These are phyloP conservation scores for Engraulis encrasicolus DNA, from an alignment of 2,113 vertebrate species.

Conservation along the genomic window DNA sequence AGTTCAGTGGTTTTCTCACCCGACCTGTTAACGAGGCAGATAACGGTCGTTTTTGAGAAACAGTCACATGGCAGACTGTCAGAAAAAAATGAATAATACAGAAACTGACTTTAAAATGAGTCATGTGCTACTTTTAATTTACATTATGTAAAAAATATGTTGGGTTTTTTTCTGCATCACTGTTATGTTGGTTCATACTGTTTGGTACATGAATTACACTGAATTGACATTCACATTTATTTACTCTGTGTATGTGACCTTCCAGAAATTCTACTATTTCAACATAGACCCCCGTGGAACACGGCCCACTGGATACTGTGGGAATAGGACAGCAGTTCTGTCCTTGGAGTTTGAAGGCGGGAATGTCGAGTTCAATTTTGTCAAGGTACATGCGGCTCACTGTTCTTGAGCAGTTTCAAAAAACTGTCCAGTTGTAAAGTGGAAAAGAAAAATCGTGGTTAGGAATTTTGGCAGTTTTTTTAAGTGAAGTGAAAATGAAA, in stretches of 20 bases:
- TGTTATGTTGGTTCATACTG: not conserved
- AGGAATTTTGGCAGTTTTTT: no score
- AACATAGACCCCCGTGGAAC: slow-evolving; percentile 76
- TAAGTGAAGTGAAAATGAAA: no score
- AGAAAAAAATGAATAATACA: no score
- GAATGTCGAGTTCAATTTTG: slow-evolving; percentile 80
- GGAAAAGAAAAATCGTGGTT: no score
- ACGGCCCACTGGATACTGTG: slow-evolving; percentile 72
- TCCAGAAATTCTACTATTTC: slow-evolving; percentile 71
- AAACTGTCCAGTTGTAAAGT: not conserved
- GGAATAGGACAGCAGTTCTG: slow-evolving; percentile 60
- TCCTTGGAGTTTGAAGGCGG: slow-evolving; percentile 75
- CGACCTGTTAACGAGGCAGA: not conserved
- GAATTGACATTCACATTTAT: not conserved
- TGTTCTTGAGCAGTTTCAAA: not conserved
- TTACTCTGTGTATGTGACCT: slow-evolving; percentile 45
- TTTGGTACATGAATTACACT: not conserved
- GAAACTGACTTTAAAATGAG: no score
- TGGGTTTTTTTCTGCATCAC: not conserved
- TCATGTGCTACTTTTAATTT: not conserved
- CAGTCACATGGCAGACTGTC: no score
- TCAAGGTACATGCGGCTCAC: slow-evolving; percentile 73
- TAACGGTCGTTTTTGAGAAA: slow-evolving; percentile 16
- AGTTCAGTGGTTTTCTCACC: slow-evolving; percentile 28
- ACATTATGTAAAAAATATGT: not conserved